These are phyloP conservation scores for Gymnothorax reevesii DNA, from an alignment of 2,797 vertebrate genomes.

Conservation along the genomic window DNA sequence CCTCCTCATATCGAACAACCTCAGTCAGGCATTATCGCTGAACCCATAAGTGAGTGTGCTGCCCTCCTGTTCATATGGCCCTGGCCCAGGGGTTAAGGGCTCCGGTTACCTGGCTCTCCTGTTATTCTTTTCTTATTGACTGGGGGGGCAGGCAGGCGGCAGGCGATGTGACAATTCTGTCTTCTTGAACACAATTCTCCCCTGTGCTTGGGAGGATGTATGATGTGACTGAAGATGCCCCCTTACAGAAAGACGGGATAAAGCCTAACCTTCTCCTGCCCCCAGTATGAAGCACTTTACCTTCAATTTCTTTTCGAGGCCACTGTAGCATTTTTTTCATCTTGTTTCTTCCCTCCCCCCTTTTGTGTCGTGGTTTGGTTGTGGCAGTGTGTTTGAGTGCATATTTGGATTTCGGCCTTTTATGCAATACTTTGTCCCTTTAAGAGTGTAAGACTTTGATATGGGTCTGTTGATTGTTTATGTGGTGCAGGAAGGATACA, in stretches of 20 bases:
- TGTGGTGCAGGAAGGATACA: not conserved
- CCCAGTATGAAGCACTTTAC: not conserved
- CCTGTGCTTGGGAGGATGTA: constrained; percentile 51
- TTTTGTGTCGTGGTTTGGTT: not conserved
- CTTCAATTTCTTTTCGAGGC: not conserved
- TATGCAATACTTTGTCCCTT: not conserved
- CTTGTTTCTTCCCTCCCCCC: not conserved
- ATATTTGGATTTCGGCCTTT: not conserved
- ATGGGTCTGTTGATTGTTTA: constrained; percentile 11
- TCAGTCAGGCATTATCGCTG: constrained; percentile 49
- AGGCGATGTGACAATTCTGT: not conserved
- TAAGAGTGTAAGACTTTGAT: not conserved
- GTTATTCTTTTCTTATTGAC: constrained; percentile 27
- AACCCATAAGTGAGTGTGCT: constrained; percentile 58
- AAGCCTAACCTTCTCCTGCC: not conserved
- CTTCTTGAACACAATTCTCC: not conserved
- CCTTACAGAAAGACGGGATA: not conserved
- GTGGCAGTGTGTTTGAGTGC: not conserved
- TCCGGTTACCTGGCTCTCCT: not conserved
- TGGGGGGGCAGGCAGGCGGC: constrained; percentile 48
- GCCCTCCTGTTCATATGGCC: constrained; percentile 59
- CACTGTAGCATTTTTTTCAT: not conserved
- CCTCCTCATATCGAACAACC: constrained; percentile 48
- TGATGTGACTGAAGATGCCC: constrained; percentile 40
- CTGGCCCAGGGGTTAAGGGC: constrained; percentile 22